Evolutionary conservation across 2,888 invertebrate species (phyloP).

Genomic region (Cylloceria caligata): DNA sequence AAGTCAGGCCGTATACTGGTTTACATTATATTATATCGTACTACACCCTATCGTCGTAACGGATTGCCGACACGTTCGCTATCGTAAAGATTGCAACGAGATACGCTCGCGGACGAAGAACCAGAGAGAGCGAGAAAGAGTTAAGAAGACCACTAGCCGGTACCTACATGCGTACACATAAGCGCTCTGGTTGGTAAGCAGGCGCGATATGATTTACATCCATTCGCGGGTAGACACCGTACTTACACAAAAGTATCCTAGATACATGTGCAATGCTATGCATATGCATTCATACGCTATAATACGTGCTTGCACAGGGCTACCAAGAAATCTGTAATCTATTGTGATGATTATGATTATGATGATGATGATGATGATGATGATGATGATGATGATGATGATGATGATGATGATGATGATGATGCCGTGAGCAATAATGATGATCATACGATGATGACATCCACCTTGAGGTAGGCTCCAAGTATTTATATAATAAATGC

Average conservation of each 20-base stretch:
- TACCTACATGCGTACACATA: conserved; percentile 18
- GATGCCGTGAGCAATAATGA: conserved; percentile 66
- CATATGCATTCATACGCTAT: conserved; percentile 28
- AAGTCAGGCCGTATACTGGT: conserved; percentile 26
- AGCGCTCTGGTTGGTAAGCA: conserved; percentile 49
- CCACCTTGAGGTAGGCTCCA: conserved; percentile 26
- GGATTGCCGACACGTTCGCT: conserved; percentile 74
- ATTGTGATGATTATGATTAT: conserved; percentile 68
- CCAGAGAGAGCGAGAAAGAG: conserved; percentile 58
- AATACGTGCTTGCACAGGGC: conserved; percentile 37
- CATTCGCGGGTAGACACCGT: conserved; percentile 51
- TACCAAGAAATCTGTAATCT: conserved; percentile 60
- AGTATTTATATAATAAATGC: conserved; percentile 42
- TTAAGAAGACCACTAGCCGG: conserved; percentile 64
- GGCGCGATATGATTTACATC: conserved; percentile 72
- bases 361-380: conserved; percentile 65
- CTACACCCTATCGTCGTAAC: conserved; percentile 66
- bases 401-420: conserved; percentile 66
- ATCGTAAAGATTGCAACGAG: conserved; percentile 72
- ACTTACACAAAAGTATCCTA: conserved; percentile 53
- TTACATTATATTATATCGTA: conserved; percentile 29
- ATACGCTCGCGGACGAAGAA: conserved; percentile 53
- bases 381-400: conserved; percentile 58
- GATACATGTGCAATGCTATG: conserved; percentile 8
- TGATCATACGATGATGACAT: conserved; percentile 64